Evolutionary conservation across 1,140 invertebrate genomes (phyloP).

Genomic region (Hyles euphorbiae): DNA sequence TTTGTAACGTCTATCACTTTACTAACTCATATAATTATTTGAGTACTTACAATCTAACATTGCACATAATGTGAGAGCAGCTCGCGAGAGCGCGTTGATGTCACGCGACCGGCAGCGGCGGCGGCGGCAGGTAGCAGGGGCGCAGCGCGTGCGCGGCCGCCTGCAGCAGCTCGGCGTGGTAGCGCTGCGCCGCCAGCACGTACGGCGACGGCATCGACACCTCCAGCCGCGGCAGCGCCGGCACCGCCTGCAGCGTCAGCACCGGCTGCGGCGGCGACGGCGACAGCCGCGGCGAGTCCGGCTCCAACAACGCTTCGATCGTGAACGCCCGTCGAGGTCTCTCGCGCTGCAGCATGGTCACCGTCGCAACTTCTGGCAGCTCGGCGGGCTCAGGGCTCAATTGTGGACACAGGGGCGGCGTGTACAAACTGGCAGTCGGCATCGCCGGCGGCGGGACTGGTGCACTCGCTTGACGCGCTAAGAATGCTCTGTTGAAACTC

Average conservation of each 20-base stretch:
- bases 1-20: conserved; percentile 1
- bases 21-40: conserved; percentile 15
- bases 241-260: conserved; percentile 27
- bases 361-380: conserved; percentile 40
- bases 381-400: conserved; percentile 65
- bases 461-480: conserved; percentile 65
- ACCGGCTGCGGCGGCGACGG: conserved; percentile 48
- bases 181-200: conserved; percentile 52
- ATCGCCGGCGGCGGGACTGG: conserved; percentile 55
- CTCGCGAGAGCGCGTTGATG: conserved; percentile 33
- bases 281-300: conserved; percentile 46
- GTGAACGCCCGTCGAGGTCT: conserved; percentile 83
- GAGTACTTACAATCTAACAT: conserved; percentile 73
- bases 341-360: conserved; percentile 46
- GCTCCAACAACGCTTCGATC: conserved; percentile 81
- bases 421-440: conserved; percentile 42
- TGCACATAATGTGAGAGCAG: conserved; percentile 59
- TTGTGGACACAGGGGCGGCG: conserved; percentile 45
- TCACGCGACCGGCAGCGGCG: conserved; percentile 66
- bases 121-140: conserved; percentile 62
- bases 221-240: conserved; percentile 36
- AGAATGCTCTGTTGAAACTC: conserved; percentile 81
- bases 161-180: conserved; percentile 59
- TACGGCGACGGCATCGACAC: conserved; percentile 50
- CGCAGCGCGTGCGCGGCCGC: conserved; percentile 61